phyloP scores from a whole-genome alignment of 2,113 vertebrate species.

The Actinemys pallida region DNA sequence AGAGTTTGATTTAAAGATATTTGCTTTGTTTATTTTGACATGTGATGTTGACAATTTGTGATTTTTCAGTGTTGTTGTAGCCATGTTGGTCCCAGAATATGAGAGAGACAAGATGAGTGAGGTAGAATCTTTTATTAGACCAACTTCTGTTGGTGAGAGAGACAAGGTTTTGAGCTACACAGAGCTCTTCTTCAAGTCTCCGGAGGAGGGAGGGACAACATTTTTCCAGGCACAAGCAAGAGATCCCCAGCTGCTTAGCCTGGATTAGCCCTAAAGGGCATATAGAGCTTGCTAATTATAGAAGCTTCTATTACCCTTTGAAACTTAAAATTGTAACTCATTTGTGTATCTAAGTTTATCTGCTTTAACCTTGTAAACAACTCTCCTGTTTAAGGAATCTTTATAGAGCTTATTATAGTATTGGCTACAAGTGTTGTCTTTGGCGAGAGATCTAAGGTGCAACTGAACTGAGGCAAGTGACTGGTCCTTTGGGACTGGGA shows the following conservation, averaged over 20 bases:
- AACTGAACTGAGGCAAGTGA: neutral
- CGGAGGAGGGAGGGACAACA: neutral
- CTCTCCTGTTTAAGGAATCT: neutral
- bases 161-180: neutral
- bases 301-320: neutral
- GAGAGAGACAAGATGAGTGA: neutral
- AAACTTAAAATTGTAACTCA: neutral
- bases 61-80: neutral
- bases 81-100: too few relatives aligned
- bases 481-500: neutral
- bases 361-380: neutral
- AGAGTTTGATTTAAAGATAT: neutral
- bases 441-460: neutral
- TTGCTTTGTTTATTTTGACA: neutral
- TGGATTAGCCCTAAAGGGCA: neutral
- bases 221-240: neutral
- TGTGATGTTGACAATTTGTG: neutral
- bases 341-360: neutral
- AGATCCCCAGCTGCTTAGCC: neutral
- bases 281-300: neutral
- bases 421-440: neutral
- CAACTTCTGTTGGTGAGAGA: neutral
- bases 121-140: neutral
- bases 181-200: neutral
- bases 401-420: neutral